Base-by-base conservation (phyloP, 2,113 vertebrate genomes). In the Pipra filicauda region DNA sequence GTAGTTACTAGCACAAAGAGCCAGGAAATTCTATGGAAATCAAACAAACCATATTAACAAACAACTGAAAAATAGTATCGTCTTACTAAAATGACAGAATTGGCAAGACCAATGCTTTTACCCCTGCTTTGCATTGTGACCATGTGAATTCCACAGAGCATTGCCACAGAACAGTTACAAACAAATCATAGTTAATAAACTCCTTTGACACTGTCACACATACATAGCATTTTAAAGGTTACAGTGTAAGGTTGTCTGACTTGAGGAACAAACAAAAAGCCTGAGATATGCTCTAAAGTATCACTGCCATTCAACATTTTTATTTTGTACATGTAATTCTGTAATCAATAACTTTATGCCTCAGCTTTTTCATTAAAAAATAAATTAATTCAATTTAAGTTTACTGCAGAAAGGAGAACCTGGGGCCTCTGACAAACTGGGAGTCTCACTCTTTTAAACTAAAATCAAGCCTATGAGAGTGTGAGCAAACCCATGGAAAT, bases 1-100 rank as follows among this genome's bases (percentile, higher is more conserved):
- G 97, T 99, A 99, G 33, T 99, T 99, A 86, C 99, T 98, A 93
- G 99, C 99, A 97, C 98, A 99, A 83, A 99, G 97, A 74, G 99
- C 99, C 88, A 99, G 97, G 79, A 99, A 99, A 97, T 99, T 99
- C 99, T 99, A 97, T 39, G 93, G 84, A 97, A 90, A 96, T 59
- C 52, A 97, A 92, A 95, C 66, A 91, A 82, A 89, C 12, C 26
- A 18, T 13, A 85, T 86, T 95, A 94, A 95, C 43, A 97, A 95
- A 89, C 49, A 72, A 80, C 13, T 18, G 27, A 69, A 64, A 83
- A 94, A 69, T 7, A 78, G 72, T 6, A 73, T n/a, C 30, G 35
- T 83, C 64, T 73, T 70, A 72, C 35, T 88, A 55, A 73, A 72
- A 88, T 26, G 12, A 35, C 31, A 69, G 46, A 44, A 84, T 11